phyloP scores from a whole-genome alignment of 2,797 vertebrate species.

The Manis crassicaudata region DNA sequence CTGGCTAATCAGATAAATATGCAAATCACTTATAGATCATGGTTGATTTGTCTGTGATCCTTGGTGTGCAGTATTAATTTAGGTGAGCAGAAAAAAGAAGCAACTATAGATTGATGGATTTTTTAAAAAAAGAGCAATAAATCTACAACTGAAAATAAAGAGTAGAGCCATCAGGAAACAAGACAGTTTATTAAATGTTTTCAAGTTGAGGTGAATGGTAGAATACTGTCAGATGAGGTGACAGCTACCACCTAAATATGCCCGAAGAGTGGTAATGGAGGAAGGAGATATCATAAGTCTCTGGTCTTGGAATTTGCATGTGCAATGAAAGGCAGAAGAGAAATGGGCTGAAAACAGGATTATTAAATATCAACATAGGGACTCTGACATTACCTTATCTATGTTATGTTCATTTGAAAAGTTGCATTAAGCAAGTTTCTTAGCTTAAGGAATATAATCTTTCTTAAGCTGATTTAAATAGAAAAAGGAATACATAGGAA shows the following conservation, averaged over 20 bases:
- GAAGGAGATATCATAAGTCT: not conserved
- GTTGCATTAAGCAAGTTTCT: not conserved
- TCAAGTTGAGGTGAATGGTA: not conserved
- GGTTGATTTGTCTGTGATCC: not conserved
- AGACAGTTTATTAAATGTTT: not conserved
- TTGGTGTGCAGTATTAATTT: constrained; percentile 1
- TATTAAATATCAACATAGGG: not conserved
- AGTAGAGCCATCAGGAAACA: not conserved
- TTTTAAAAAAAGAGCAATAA: not conserved
- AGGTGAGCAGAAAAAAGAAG: not conserved
- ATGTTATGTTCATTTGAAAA: not conserved
- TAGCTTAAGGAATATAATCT: not conserved
- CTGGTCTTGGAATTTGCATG: not conserved
- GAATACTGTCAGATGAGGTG: not conserved
- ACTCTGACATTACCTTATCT: not conserved
- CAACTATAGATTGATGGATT: not conserved
- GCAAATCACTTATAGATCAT: not conserved
- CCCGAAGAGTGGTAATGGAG: not conserved
- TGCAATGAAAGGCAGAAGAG: not conserved
- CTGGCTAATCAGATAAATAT: not conserved
- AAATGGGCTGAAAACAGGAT: not conserved
- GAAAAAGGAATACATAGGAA: not conserved
- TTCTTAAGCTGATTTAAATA: not conserved
- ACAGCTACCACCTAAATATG: not conserved
- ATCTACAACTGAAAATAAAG: not conserved